A percentile compares a stretch with the other conserved stretches of the same genome.
phyloP scores from a whole-genome alignment of 2,113 vertebrate genomes.

The Lophochroa leadbeateri region DNA sequence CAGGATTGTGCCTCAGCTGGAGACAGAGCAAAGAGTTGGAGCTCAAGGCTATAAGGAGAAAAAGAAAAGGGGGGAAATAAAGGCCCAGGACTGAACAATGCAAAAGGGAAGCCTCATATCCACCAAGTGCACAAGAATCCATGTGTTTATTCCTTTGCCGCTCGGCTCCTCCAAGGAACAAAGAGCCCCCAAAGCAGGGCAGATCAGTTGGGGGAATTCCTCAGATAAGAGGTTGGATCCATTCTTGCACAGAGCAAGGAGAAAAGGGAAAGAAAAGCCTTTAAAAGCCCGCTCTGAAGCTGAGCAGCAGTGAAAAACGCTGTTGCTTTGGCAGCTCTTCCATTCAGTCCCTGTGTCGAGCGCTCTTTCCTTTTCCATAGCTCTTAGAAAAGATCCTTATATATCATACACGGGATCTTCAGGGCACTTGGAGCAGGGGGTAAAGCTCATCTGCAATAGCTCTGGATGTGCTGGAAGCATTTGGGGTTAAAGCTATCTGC shows the following conservation, averaged over 20 bases:
- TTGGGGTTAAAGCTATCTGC: background rate
- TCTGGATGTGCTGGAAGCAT: background rate
- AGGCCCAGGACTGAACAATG: background rate
- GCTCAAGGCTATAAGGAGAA: background rate
- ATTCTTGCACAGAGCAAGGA: background rate
- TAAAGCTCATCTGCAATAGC: background rate
- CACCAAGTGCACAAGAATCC: background rate
- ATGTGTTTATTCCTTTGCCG: background rate
- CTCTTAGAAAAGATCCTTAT: background rate
- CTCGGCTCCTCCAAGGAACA: background rate
- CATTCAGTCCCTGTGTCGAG: background rate
- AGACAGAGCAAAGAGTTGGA: background rate
- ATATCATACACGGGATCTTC: background rate
- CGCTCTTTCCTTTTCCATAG: background rate
- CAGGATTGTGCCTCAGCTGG: background rate
- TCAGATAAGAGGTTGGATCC: background rate
- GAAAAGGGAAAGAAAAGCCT: rapidly evolving
- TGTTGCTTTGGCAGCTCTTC: background rate
- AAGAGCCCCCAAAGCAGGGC: background rate
- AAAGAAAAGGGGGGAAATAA: background rate
- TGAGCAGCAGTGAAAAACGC: background rate
- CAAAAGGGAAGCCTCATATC: background rate
- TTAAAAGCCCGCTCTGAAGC: background rate
- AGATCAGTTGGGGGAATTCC: constrained; percentile 2
- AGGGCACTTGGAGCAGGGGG: background rate